phyloP scores from a whole-genome alignment of 2,888 invertebrate genomes.

The Octonoba sinensis region DNA sequence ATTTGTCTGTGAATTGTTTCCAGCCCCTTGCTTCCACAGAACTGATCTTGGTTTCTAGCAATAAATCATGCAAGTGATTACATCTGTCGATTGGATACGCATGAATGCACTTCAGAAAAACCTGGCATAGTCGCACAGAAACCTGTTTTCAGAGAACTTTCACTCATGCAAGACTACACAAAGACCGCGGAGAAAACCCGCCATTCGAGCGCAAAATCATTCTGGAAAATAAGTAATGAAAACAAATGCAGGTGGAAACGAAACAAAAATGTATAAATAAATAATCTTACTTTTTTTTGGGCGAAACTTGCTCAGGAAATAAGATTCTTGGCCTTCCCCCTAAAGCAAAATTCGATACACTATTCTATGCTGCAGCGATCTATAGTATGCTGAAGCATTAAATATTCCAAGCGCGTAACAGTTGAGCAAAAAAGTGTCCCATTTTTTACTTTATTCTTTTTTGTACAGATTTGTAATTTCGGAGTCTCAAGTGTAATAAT shows the following conservation, averaged over 20 bases:
- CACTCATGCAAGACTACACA: constrained; percentile 1
- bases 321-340: constrained; percentile 8
- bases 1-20: no score
- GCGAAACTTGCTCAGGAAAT: constrained; percentile 15
- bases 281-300: constrained; percentile 4
- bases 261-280: constrained; percentile 8
- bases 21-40: no score
- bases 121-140: constrained; percentile 9
- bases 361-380: constrained; percentile 9
- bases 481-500: neutral
- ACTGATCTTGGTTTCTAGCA: no score
- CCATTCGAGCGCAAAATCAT: constrained; percentile 12
- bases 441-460: neutral
- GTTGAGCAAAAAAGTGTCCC: neutral
- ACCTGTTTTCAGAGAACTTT: constrained; percentile 9
- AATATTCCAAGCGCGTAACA: constrained; percentile 5
- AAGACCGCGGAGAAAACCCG: constrained; percentile 4
- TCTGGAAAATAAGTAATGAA: neutral
- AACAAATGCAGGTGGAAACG: neutral
- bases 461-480: neutral
- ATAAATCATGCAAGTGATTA: no score
- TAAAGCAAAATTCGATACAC: neutral
- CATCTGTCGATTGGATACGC: neutral
- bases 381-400: neutral
- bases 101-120: neutral